A percentile compares a stretch with the other conserved stretches of the same genome.
Conservation (phyloP, 1,140 invertebrate species). For the Bilobella aurantiaca region DNA sequence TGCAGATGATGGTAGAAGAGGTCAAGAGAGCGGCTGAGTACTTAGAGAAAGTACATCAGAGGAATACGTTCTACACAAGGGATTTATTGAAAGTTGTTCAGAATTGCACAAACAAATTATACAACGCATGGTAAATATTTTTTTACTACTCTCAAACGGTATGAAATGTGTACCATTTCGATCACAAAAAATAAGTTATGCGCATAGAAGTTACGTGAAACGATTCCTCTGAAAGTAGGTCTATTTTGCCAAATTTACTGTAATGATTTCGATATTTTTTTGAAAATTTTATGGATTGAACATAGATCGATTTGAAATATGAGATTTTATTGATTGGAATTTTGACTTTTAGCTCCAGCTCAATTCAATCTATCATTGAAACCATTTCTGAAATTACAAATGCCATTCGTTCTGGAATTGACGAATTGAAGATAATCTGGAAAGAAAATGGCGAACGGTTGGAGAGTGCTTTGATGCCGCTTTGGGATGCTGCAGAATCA, state of each 20-base stretch:
- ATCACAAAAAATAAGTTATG: neutral
- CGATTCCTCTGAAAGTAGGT: no score
- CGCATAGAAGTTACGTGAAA: no score
- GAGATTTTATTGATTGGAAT: no score
- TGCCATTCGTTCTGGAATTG: neutral
- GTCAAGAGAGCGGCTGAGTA: constrained; percentile 11
- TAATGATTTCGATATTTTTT: no score
- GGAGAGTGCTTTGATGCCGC: constrained; percentile 31
- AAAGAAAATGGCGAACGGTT: constrained; percentile 25
- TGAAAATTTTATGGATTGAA: no score
- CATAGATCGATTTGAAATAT: no score
- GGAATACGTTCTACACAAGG: constrained; percentile 36
- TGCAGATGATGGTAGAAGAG: constrained; percentile 18
- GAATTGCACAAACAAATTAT: neutral
- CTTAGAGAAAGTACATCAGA: constrained; percentile 3
- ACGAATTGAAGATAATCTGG: neutral
- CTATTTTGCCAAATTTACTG: no score
- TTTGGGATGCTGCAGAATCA: constrained; percentile 30
- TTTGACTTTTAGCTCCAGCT: no score
- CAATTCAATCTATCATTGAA: neutral
- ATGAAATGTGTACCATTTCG: neutral
- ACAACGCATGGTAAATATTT: neutral
- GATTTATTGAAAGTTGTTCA: constrained; percentile 21
- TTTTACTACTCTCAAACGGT: neutral
- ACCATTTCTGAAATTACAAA: neutral